These are phyloP conservation scores for Scolopax rusticola DNA, from an alignment of 2,797 vertebrate genomes.

Conservation along the genomic window DNA sequence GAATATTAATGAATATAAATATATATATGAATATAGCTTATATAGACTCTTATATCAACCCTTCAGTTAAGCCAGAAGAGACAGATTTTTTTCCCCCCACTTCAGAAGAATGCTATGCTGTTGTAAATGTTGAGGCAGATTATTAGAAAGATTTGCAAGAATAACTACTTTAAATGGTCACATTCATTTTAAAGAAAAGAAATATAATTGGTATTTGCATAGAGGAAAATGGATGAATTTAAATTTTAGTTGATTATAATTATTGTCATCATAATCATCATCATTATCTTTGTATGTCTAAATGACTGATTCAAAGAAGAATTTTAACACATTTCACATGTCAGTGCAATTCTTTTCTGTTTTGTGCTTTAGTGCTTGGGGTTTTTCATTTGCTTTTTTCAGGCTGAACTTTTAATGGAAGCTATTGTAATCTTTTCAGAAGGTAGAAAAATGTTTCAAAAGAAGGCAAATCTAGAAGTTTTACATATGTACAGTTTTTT, in stretches of 20 bases:
- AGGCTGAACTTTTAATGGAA: slow-evolving; percentile 61
- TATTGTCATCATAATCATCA: slow-evolving; percentile 74
- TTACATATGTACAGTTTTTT: background rate
- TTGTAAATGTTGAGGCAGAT: slow-evolving; percentile 53
- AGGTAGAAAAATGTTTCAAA: slow-evolving; percentile 39
- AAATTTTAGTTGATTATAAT: slow-evolving; percentile 77
- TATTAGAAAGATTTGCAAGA: slow-evolving; percentile 66
- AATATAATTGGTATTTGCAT: slow-evolving; percentile 74
- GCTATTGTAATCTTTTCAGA: slow-evolving; percentile 59
- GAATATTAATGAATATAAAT: background rate
- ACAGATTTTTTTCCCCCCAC: background rate
- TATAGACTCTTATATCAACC: background rate
- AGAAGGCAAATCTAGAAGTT: slow-evolving; percentile 20
- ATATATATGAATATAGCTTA: background rate
- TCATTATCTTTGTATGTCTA: slow-evolving; percentile 75
- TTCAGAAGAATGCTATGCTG: slow-evolving; percentile 7
- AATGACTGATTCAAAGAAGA: slow-evolving; percentile 70
- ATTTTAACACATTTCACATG: slow-evolving; percentile 68
- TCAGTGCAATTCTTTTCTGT: slow-evolving; percentile 69
- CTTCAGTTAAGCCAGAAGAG: background rate
- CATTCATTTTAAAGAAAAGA: slow-evolving; percentile 69
- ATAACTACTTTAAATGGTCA: slow-evolving; percentile 59
- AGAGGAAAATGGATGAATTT: slow-evolving; percentile 73
- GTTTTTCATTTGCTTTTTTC: slow-evolving; percentile 70
- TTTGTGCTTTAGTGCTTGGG: slow-evolving; percentile 44